Evolutionary conservation across 1,140 invertebrate species (phyloP).

Genomic region (Acyrthosiphon pisum): DNA sequence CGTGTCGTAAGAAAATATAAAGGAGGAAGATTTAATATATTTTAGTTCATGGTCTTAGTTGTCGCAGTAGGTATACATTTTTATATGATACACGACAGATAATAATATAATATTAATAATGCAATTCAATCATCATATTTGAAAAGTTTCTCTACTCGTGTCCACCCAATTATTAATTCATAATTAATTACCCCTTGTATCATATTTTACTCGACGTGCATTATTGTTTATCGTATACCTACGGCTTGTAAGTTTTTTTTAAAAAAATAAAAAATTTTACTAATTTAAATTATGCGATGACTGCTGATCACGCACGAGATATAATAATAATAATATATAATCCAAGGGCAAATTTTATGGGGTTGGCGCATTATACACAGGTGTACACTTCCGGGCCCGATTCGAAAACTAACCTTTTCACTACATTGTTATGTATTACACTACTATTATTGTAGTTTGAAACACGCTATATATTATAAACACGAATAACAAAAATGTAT

Average conservation of each 20-base stretch:
- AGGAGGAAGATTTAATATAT: neutral
- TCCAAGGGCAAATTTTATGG: neutral
- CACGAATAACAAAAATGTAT: neutral
- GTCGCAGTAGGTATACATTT: neutral
- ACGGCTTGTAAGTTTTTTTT: neutral
- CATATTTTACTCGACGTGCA: neutral
- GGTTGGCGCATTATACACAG: neutral
- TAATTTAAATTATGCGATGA: neutral
- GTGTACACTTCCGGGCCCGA: neutral
- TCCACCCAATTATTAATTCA: neutral
- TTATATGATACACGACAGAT: neutral
- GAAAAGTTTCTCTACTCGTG: neutral
- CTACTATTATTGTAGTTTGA: neutral
- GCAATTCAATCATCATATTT: neutral
- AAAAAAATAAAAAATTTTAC: neutral
- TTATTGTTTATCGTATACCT: neutral
- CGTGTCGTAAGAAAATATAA: neutral
- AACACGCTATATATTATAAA: neutral
- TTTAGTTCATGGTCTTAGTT: neutral
- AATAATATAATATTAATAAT: no score
- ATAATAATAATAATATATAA: neutral
- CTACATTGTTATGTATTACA: neutral
- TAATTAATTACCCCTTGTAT: neutral
- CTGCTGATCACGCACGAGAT: neutral
- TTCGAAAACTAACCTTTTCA: neutral